Conservation (phyloP, 1,140 invertebrate genomes). For the Neuroterus valhalla region DNA sequence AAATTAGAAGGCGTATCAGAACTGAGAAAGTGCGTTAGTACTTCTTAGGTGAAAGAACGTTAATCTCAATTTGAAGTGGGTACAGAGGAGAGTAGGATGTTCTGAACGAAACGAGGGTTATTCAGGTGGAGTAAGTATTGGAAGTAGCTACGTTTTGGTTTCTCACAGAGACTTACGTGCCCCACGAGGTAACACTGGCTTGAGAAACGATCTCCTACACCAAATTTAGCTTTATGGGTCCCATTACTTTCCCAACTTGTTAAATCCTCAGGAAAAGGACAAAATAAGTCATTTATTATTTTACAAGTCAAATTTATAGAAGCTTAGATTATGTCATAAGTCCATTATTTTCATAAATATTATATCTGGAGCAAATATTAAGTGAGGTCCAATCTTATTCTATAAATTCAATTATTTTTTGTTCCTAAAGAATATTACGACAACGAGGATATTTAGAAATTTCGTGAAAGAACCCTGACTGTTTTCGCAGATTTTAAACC, state of each 20-base stretch:
- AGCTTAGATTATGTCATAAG: no score
- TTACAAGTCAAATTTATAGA: neutral
- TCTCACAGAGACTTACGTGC: neutral
- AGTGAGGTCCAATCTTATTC: no score
- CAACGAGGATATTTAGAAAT: no score
- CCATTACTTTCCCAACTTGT: constrained; percentile 4
- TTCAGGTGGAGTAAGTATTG: neutral
- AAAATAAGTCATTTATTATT: neutral
- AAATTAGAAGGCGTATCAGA: neutral
- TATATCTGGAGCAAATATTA: no score
- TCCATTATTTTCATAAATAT: no score
- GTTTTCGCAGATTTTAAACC: no score
- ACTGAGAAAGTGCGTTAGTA: neutral
- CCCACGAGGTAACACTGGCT: neutral
- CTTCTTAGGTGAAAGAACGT: constrained; percentile 35
- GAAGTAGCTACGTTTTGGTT: constrained; percentile 13
- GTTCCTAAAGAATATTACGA: no score
- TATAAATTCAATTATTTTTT: no score
- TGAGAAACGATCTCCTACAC: neutral
- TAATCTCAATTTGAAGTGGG: constrained; percentile 45
- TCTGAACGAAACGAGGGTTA: constrained; percentile 28
- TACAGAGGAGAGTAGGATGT: neutral
- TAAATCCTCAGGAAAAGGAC: neutral
- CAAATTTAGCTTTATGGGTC: neutral
- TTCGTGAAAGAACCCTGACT: no score